These are phyloP conservation scores for Scelioninae gen. 1 DNA, from an alignment of 2,888 invertebrate species.

Conservation along the genomic window DNA sequence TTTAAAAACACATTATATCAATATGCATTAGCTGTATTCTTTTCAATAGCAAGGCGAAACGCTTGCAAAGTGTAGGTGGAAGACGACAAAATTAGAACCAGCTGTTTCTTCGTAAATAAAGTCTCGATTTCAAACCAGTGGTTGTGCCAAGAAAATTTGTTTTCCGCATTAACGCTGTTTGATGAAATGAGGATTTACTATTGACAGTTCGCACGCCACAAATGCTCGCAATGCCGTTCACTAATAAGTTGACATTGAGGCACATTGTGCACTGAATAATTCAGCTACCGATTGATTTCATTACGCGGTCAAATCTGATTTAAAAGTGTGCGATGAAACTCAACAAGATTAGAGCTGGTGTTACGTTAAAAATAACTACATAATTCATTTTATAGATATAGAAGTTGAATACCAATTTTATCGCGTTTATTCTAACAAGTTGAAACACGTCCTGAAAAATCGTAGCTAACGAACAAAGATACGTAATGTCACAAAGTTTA, in stretches of 20 bases:
- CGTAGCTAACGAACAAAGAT: no score
- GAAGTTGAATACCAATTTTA: not conserved
- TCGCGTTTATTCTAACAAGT: not conserved
- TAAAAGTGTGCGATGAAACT: constrained; percentile 7
- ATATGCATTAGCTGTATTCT: constrained; percentile 31
- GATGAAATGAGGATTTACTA: constrained; percentile 33
- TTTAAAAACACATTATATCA: constrained; percentile 35
- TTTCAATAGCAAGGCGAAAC: constrained; percentile 5
- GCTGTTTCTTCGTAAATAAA: constrained; percentile 73
- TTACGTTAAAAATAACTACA: constrained; percentile 29
- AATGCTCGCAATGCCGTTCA: constrained; percentile 8
- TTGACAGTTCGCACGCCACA: constrained; percentile 33
- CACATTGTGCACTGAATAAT: not conserved
- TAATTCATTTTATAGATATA: constrained; percentile 15
- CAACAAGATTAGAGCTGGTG: constrained; percentile 14
- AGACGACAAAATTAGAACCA: constrained; percentile 72
- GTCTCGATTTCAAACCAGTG: constrained; percentile 46
- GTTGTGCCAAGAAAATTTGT: constrained; percentile 55
- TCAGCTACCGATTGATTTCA: constrained; percentile 28
- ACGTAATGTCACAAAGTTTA: not conserved
- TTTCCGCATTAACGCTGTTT: constrained; percentile 40
- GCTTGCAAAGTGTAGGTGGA: constrained; percentile 37
- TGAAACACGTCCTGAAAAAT: not conserved
- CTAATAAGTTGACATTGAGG: constrained; percentile 26
- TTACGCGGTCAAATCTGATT: constrained; percentile 26